These are phyloP conservation scores for Cephus pulcher DNA, from an alignment of 2,888 invertebrate species.

Conservation along the genomic window DNA sequence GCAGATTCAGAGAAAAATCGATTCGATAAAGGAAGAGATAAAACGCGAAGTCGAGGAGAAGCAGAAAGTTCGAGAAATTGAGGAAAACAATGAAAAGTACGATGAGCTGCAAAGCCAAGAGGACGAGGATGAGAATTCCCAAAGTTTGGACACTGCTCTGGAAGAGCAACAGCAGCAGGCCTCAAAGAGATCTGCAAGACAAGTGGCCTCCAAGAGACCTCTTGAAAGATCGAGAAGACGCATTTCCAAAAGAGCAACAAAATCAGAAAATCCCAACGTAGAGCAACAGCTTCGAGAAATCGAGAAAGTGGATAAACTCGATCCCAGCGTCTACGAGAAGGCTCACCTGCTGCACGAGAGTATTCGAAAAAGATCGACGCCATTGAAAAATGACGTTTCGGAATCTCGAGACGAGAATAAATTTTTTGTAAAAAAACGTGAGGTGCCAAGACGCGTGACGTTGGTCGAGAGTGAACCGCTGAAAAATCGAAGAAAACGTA, in stretches of 20 bases:
- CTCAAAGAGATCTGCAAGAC: conserved; percentile 1
- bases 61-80: conserved; percentile 38
- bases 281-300: conserved; percentile 9
- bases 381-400: conserved; percentile 9
- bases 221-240: background rate
- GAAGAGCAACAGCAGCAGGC: background rate
- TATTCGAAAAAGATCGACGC: conserved; percentile 20
- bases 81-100: conserved; percentile 50
- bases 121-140: conserved; percentile 30
- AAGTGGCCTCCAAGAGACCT: background rate
- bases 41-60: conserved; percentile 58
- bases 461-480: conserved; percentile 24
- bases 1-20: conserved; percentile 61
- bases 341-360: conserved; percentile 14
- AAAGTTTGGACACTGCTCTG: background rate
- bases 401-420: conserved; percentile 11
- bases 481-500: conserved; percentile 8
- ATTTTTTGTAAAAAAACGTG: conserved; percentile 29
- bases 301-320: conserved; percentile 13
- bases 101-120: conserved; percentile 40
- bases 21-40: conserved; percentile 63
- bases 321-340: conserved; percentile 9
- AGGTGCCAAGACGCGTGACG: conserved; percentile 24
- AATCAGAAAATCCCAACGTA: background rate
- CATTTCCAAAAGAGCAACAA: background rate